Base-by-base conservation (phyloP, 2,797 vertebrate genomes). In the Syngnathus acus region DNA sequence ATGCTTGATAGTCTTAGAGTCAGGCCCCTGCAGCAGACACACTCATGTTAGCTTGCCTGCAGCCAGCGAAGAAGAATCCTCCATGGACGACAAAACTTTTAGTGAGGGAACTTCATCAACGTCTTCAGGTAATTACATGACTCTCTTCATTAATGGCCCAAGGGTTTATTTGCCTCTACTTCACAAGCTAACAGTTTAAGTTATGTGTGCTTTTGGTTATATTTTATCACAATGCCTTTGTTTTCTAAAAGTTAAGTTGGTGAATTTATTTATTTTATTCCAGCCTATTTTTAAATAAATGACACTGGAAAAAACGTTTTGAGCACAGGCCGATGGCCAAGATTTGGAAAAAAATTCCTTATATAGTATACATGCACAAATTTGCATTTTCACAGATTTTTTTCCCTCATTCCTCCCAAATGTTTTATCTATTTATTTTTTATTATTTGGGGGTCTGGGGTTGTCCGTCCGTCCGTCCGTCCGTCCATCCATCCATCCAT, bases 61-160 rank as follows among this genome's bases (percentile, higher is more conserved):
- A 16, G 42, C 60, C 21, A 17, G 21, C 21, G 5, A 45, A 32
- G 7, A 62, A 26, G 21, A 38, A 38, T 38, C 45, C 62, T 50
- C 23, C 26, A 48, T 64, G 62, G 62, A 64, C 9, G 45, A 11
- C 42, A 62, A 62, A 62, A 47, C 7, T 62, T 62, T 62, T 62
- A 26, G 21, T 47, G 21, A 26, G 39, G 60, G 6, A 62, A 62
- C 60, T 62, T 62, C 42, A 45, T 62, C 60, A 32, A 62, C 23
- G 43, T 62, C 42, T 47, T 62, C 13, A 62, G 60, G 11, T 62
- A 62, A 62, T 62, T 62, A 62, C 40, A 62, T 21, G 40, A 43
- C 40, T 62, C 21, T 40, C 60, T 45, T 26, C 60, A 62, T 62
- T 62, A 62, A 62, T 62, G 21, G 4, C 60, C 60, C 21, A 4